Evolutionary conservation across 2,888 invertebrate species (phyloP), one percentile per base, ranked within the genome.

Genomic region (Drosophila stalkeri): DNA sequence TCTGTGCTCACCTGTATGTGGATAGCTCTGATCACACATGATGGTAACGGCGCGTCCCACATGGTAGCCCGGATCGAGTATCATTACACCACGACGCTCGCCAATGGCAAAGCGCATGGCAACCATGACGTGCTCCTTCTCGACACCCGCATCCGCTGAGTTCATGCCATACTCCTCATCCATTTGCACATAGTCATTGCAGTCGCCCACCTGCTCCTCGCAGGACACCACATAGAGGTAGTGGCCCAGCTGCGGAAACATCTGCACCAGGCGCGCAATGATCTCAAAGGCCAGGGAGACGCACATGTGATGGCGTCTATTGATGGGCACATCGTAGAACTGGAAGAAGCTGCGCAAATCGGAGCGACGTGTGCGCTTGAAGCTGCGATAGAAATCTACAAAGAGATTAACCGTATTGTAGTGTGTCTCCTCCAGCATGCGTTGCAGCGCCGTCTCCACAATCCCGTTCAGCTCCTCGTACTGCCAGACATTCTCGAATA

Each of bases 31-130:
- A 92, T 98, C 98, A 43, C 95, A 94, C 98, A 98, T 98, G 60
- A 98, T 96, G 27, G 97, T 97, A 72, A 98, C 95, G 66, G 97
- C 96, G 72, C 97, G 94, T 47, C 97, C 96, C 72, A 98, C 96
- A 93, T 98, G 98, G 93, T 98, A 98, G 20, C 98, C 98, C 0
- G 98, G 97, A 94, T 98, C 98, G 46, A 98, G 95, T 27, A 98
- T 94, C 93, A 98, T 93, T 57, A 97, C 94, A 37, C 98, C 98
- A 1, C 94, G 93, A 44, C 98, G 95, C 37, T 96, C 96, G 56
- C 95, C 95, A 65, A 98, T 95, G 80, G 94, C 93, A 71, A 97
- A 94, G 83, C 95, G 95, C 91, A 97, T 94, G 72, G 96, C 96
- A 68, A 96, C 96, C 93, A 98, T 94, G 49, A 97, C 97, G 93